phyloP scores from a whole-genome alignment of 2,888 invertebrate species.

The Heliconius erato region DNA sequence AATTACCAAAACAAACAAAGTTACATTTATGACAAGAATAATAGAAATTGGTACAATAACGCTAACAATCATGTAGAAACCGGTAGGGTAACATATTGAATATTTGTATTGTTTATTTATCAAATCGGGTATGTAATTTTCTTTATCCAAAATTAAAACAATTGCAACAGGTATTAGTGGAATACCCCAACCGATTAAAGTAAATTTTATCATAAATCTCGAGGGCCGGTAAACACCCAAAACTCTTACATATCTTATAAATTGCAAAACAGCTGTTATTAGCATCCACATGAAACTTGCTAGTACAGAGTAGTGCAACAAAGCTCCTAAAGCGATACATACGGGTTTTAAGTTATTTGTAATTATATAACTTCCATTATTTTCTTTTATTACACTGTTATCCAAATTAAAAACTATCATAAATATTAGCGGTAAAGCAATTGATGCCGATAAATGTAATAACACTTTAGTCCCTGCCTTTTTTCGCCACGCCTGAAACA shows the following conservation, averaged over 20 bases:
- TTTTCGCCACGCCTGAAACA: conserved; percentile 87
- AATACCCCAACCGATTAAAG: conserved; percentile 88
- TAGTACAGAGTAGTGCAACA: conserved; percentile 88
- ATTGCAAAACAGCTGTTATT: conserved; percentile 89
- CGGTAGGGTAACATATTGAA: conserved; percentile 85
- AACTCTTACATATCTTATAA: conserved; percentile 88
- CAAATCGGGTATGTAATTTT: conserved; percentile 76
- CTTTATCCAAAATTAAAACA: conserved; percentile 75
- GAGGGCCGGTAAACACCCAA: conserved; percentile 86
- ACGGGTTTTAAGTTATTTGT: conserved; percentile 62
- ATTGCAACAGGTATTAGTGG: conserved; percentile 84
- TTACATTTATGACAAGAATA: conserved; percentile 82
- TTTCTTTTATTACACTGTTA: conserved; percentile 62
- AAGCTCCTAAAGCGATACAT: conserved; percentile 87
- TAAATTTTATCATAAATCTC: conserved; percentile 87
- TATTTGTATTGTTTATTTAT: conserved; percentile 54
- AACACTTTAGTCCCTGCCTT: conserved; percentile 88
- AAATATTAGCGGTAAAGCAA: conserved; percentile 86
- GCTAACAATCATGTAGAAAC: conserved; percentile 77
- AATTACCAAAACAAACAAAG: conserved; percentile 84
- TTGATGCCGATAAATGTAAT: conserved; percentile 87
- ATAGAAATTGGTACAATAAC: conserved; percentile 84
- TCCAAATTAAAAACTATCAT: conserved; percentile 75
- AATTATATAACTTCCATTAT: conserved; percentile 59
- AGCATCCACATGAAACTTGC: conserved; percentile 91